A percentile compares a stretch with the other conserved stretches of the same genome.
phyloP scores from a whole-genome alignment of 2,113 vertebrate species.

The Corythoichthys haematopterus region DNA sequence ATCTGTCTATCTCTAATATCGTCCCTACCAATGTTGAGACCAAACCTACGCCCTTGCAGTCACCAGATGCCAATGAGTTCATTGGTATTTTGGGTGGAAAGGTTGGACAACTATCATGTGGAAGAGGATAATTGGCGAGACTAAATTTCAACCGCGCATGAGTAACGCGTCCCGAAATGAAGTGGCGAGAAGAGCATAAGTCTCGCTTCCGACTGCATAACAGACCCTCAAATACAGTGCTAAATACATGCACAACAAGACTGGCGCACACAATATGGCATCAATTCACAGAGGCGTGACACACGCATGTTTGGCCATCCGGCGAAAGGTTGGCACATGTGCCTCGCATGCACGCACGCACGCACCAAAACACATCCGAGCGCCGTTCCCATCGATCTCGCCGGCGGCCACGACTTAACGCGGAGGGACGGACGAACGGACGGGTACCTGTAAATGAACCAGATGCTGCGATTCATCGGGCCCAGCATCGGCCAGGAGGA shows the following conservation, averaged over 20 bases:
- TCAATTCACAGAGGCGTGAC: neutral
- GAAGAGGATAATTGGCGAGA: no score
- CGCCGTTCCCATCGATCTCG: constrained; percentile 47
- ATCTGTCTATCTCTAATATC: no score
- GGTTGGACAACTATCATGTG: no score
- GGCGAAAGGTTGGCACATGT: constrained; percentile 54
- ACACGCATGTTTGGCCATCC: constrained; percentile 36
- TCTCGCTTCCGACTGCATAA: neutral
- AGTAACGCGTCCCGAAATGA: neutral
- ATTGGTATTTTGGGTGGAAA: no score
- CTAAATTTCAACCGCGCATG: no score
- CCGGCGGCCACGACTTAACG: constrained; percentile 1
- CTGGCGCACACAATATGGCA: neutral
- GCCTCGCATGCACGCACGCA: constrained; percentile 37
- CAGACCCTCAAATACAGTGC: neutral
- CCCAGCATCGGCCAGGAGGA: constrained; percentile 17
- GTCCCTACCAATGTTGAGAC: no score
- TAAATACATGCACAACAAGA: neutral
- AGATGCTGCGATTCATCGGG: constrained; percentile 13
- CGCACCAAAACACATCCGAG: constrained; percentile 37
- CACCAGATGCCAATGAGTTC: no score
- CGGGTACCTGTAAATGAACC: constrained; percentile 17
- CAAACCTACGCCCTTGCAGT: no score
- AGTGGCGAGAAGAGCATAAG: no score
- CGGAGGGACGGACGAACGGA: neutral